Percentiles rank a stretch among this genome's conserved stretches.
These are phyloP conservation scores for Sebastes matsubarae DNA, from an alignment of 2,797 vertebrate species.

Conservation along the genomic window DNA sequence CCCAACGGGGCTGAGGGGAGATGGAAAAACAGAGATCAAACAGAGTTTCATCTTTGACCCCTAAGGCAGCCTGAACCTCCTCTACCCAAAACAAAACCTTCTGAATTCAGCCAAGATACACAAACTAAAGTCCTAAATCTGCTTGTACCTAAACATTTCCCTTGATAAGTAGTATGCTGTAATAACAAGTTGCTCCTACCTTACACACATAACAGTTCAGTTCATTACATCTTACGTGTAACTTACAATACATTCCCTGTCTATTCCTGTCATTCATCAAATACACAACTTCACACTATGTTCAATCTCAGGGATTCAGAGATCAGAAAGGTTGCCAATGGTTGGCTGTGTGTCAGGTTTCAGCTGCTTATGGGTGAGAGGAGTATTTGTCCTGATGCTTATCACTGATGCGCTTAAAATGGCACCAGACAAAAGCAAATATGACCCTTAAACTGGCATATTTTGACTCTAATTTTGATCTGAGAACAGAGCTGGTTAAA, in stretches of 20 bases:
- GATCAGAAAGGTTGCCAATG: neutral
- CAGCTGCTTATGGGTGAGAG: neutral
- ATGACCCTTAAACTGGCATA: neutral
- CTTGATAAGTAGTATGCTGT: conserved; percentile 1
- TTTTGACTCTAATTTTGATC: neutral
- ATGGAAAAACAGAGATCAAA: conserved; percentile 54
- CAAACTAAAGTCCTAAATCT: conserved; percentile 39
- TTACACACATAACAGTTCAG: neutral
- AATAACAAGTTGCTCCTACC: neutral
- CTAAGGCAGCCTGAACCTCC: conserved; percentile 21
- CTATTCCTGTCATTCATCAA: neutral
- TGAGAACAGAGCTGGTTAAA: neutral
- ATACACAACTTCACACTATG: neutral
- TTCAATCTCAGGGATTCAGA: neutral
- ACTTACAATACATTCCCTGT: neutral
- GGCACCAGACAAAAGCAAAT: conserved; percentile 26
- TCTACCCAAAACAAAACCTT: conserved; percentile 51
- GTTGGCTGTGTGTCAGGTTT: neutral
- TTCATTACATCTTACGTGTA: neutral
- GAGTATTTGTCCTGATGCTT: conserved; percentile 6
- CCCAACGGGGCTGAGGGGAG: conserved; percentile 8
- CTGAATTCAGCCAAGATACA: conserved; percentile 49
- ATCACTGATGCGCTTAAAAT: neutral
- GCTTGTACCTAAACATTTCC: conserved; percentile 44
- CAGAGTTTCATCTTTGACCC: conserved; percentile 52